Evolutionary conservation across 1,140 invertebrate genomes (phyloP), one percentile per base, ranked within the genome.

Genomic region (Scaptomyza montana): DNA sequence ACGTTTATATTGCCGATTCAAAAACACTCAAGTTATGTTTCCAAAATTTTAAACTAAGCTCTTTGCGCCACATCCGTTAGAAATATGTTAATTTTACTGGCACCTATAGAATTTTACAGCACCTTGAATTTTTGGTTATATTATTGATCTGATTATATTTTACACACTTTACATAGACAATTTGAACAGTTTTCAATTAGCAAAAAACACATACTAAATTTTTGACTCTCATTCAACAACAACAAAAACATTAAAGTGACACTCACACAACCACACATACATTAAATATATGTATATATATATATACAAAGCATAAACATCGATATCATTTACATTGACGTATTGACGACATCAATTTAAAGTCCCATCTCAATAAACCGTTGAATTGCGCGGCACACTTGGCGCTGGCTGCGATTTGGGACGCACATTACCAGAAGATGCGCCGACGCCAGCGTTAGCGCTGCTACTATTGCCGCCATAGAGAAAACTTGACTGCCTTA

Each of bases 401-500:
- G 62, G 46, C 36, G 84, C 60, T 25, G 79, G 55, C 69, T 80
- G 77, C 8, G 79, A 89, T 12, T 89, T 77, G 9, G 84, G 84
- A 16, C 84, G 68, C 41, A 78, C 53, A 59, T 28, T 65, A 28
- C 28, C 36, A 43, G 53, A 47, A 16, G 54, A 47, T 47, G 63
- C 19, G 9, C 41, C 62, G 51, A 21, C 25, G 13, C 9, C 66
- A 43, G 39, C 39, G 43, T 56, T 55, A 6, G 68, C 68, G 45
- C 53, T 30, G 9, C 51, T 56, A 50, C 86, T 28, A 9, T 57
- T 66, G 53, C 90, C 76, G 53, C 90, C 90, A 73, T 91, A 91
- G 0, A 91, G 80, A 61, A 91, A 91, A 28, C 90, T 91, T 6
- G 90, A 91, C 41, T 91, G 86, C 55, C 90, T 82, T 74, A 91